Conservation (phyloP, 64 coral and sea anemone species). For the Stichodactyla helianthus region DNA sequence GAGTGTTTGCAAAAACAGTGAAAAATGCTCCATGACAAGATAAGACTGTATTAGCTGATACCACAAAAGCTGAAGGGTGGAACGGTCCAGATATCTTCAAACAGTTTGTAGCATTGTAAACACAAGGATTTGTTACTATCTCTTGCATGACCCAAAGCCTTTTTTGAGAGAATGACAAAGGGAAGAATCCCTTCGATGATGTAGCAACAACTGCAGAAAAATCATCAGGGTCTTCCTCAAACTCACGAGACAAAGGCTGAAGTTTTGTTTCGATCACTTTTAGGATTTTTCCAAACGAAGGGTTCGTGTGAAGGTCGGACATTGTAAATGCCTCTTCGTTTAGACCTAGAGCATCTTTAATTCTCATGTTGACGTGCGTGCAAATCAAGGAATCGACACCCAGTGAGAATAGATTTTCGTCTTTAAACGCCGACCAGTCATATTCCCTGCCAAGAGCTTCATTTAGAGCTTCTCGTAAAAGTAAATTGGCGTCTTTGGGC, state of each 20-base stretch:
- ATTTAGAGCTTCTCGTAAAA: slow-evolving; percentile 2
- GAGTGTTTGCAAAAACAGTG: not conserved
- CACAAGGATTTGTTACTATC: not conserved
- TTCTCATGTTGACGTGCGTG: not conserved
- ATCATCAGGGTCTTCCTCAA: not conserved
- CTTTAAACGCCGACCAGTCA: not conserved
- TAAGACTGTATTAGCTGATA: not conserved
- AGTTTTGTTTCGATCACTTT: not conserved
- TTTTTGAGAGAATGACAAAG: not conserved
- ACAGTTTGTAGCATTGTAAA: slow-evolving; percentile 7
- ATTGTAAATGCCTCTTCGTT: not conserved
- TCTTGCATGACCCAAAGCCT: slow-evolving; percentile 6
- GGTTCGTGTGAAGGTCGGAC: not conserved
- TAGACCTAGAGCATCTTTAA: not conserved
- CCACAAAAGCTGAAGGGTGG: not conserved
- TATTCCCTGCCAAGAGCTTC: not conserved
- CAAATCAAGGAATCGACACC: not conserved
- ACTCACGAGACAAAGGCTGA: not conserved
- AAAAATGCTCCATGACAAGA: slow-evolving; percentile 9
- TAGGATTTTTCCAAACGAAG: not conserved
- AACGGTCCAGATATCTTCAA: slow-evolving; percentile 1
- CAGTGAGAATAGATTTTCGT: slow-evolving; percentile 12
- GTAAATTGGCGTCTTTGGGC: not conserved
- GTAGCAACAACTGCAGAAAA: not conserved
- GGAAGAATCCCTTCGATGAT: not conserved